phyloP scores from a whole-genome alignment of 2,797 vertebrate genomes.

The Chaetodon trifasciatus region DNA sequence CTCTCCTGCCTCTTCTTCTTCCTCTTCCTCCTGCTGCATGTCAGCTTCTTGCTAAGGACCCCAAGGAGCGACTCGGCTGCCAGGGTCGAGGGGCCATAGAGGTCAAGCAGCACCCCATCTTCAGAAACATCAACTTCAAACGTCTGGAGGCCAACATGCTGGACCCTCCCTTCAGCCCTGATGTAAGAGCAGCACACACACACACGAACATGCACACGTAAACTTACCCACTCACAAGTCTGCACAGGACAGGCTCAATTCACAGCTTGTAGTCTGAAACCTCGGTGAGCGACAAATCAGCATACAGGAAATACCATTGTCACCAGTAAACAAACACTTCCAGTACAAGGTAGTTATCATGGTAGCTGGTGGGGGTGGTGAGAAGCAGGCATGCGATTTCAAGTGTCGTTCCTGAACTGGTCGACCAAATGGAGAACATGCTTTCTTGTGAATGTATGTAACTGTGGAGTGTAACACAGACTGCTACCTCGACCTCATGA shows the following conservation, averaged over 20 bases:
- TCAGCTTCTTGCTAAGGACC: constrained; percentile 92
- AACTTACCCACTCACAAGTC: not conserved
- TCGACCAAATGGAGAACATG: not conserved
- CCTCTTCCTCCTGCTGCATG: constrained; percentile 25
- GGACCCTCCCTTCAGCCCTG: constrained; percentile 93
- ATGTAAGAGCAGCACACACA: constrained; percentile 83
- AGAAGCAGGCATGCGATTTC: constrained; percentile 17
- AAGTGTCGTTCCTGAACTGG: constrained; percentile 2
- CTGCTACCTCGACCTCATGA: not conserved
- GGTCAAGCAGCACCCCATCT: constrained; percentile 92
- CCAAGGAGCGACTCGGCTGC: constrained; percentile 90
- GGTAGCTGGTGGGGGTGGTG: constrained; percentile 10
- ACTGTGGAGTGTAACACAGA: not conserved
- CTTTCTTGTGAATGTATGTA: constrained; percentile 5
- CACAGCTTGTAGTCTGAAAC: constrained; percentile 33
- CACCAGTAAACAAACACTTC: constrained; percentile 68
- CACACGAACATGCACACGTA: not conserved
- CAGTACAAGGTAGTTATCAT: constrained; percentile 46
- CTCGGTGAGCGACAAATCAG: constrained; percentile 34
- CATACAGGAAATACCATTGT: constrained; percentile 76
- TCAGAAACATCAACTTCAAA: constrained; percentile 94
- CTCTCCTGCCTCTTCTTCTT: constrained; percentile 29
- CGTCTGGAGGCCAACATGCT: constrained; percentile 91
- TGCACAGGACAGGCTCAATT: not conserved
- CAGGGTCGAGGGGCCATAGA: constrained; percentile 86